phyloP scores from a whole-genome alignment of 2,797 vertebrate species.

The Adelosebastes latens region DNA sequence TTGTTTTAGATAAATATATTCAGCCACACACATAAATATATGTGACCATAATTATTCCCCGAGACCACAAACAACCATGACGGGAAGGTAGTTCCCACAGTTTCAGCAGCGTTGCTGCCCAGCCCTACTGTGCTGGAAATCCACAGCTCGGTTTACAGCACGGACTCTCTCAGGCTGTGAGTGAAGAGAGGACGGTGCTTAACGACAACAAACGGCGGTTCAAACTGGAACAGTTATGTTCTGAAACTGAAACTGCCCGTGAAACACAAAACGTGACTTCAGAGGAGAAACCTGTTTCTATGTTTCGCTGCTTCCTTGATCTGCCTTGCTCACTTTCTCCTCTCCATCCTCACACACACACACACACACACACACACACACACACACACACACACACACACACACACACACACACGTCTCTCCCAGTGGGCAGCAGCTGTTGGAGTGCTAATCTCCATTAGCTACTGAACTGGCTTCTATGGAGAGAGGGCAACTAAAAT shows the following conservation, averaged over 20 bases:
- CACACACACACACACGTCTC: constrained; percentile 40
- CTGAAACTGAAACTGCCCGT: constrained; percentile 49
- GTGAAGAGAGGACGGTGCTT: constrained; percentile 41
- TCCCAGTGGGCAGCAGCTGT: constrained; percentile 81
- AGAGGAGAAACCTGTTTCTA: constrained; percentile 48
- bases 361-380: neutral
- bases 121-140: constrained; percentile 66
- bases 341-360: constrained; percentile 18
- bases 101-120: constrained; percentile 63
- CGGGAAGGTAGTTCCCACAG: constrained; percentile 79
- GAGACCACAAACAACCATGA: constrained; percentile 73
- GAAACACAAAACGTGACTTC: constrained; percentile 54
- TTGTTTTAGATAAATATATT: constrained; percentile 81
- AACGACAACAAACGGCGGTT: constrained; percentile 52
- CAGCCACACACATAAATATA: constrained; percentile 76
- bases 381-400: constrained; percentile 26
- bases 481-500: constrained; percentile 56
- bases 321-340: constrained; percentile 25
- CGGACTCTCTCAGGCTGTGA: constrained; percentile 8
- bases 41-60: constrained; percentile 74
- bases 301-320: constrained; percentile 12
- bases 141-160: constrained; percentile 52
- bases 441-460: constrained; percentile 82
- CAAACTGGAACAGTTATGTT: constrained; percentile 48
- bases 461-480: constrained; percentile 78